These are phyloP conservation scores for Altica lythri DNA, from an alignment of 2,888 invertebrate genomes.

Conservation along the genomic window DNA sequence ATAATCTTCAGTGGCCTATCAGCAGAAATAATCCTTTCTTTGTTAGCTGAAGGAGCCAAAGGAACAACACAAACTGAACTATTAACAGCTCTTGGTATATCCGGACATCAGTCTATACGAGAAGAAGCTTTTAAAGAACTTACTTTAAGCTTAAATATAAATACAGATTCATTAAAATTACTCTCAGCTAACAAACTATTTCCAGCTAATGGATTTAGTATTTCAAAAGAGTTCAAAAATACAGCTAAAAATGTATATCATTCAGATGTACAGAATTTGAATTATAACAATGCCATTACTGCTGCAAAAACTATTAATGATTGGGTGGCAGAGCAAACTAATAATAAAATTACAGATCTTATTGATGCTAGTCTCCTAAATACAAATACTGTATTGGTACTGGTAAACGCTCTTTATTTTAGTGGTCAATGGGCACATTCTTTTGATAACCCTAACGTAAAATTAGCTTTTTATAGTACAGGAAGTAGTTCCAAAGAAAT, in stretches of 20 bases:
- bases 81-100: conserved; percentile 30
- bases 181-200: conserved; percentile 63
- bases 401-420: conserved; percentile 53
- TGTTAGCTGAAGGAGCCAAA: conserved; percentile 44
- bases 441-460: conserved; percentile 39
- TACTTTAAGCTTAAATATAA: conserved; percentile 28
- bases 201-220: conserved; percentile 59
- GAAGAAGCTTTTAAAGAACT: conserved; percentile 27
- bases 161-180: conserved; percentile 34
- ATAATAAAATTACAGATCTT: conserved; percentile 50
- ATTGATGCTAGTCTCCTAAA: conserved; percentile 41
- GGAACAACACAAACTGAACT: conserved; percentile 44
- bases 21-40: conserved; percentile 45
- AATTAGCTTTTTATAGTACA: neutral
- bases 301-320: conserved; percentile 43
- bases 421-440: conserved; percentile 46
- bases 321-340: conserved; percentile 46
- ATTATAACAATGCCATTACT: conserved; percentile 39
- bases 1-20: conserved; percentile 39
- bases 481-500: neutral
- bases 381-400: conserved; percentile 43
- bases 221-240: conserved; percentile 62
- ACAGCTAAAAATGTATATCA: conserved; percentile 56
- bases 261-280: conserved; percentile 55
- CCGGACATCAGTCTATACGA: conserved; percentile 33